A percentile compares a stretch with the other conserved stretches of the same genome.
Conservation (phyloP, 2,888 invertebrate species). For the Scrobipalpa costella region DNA sequence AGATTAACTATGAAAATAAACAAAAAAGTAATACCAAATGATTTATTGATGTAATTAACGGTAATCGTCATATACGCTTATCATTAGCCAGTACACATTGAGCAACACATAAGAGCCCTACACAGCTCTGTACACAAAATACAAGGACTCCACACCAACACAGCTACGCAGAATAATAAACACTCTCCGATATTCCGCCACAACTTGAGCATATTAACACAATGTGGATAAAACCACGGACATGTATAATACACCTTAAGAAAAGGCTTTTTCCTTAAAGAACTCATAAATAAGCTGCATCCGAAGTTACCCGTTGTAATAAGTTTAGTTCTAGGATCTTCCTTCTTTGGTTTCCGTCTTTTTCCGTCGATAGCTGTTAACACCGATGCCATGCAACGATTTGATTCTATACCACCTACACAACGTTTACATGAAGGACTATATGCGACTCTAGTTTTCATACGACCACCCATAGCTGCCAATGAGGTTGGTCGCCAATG, state of each 20-base stretch:
- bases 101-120: constrained; percentile 14
- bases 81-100: neutral
- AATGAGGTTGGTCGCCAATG: neutral
- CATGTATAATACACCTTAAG: constrained; percentile 37
- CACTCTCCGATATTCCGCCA: constrained; percentile 44
- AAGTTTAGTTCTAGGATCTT: constrained; percentile 1
- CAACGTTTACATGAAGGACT: neutral
- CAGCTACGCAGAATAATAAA: constrained; percentile 44
- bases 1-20: too few relatives aligned
- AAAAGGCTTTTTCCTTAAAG: constrained; percentile 38
- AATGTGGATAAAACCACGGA: constrained; percentile 45
- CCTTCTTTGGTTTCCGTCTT: neutral
- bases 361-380: neutral
- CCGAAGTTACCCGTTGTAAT: constrained; percentile 35
- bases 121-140: neutral
- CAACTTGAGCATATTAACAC: constrained; percentile 39
- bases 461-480: neutral
- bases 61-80: neutral
- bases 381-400: neutral
- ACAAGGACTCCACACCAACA: constrained; percentile 48
- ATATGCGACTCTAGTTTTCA: neutral
- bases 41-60: neutral
- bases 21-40: neutral
- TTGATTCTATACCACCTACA: neutral
- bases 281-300: constrained; percentile 39